phyloP scores from a whole-genome alignment of 2,888 invertebrate species.

The Xylota segnis region DNA sequence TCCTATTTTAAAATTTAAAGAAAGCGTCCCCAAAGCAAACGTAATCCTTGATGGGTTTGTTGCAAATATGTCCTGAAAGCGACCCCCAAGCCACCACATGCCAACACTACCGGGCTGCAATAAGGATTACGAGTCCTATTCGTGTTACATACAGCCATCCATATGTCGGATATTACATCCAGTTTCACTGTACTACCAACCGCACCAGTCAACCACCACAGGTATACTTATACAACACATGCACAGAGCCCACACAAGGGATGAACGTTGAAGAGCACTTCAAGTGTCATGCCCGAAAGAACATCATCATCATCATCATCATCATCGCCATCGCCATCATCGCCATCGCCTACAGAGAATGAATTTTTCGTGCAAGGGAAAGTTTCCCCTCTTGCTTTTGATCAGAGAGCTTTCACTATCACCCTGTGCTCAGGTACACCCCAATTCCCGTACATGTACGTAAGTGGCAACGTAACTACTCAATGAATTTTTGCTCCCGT shows the following conservation, averaged over 20 bases:
- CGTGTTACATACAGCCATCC: slow-evolving; percentile 6
- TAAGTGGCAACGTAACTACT: slow-evolving; percentile 65
- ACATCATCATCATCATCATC: slow-evolving; percentile 66
- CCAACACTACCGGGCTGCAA: background rate
- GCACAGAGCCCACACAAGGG: slow-evolving; percentile 21
- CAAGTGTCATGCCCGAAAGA: slow-evolving; percentile 71
- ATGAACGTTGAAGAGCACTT: slow-evolving; percentile 67
- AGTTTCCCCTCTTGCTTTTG: slow-evolving; percentile 34
- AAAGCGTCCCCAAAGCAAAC: background rate
- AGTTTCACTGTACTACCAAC: slow-evolving; percentile 21
- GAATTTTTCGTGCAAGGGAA: slow-evolving; percentile 41
- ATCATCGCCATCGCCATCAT: slow-evolving; percentile 64
- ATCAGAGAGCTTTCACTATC: slow-evolving; percentile 56
- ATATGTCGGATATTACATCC: slow-evolving; percentile 9
- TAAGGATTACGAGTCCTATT: slow-evolving; percentile 20
- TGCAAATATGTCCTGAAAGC: slow-evolving; percentile 9
- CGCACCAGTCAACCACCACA: background rate
- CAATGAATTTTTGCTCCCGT: slow-evolving; percentile 66
- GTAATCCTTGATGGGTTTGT: slow-evolving; percentile 28
- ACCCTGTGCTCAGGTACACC: slow-evolving; percentile 50
- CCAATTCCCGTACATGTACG: slow-evolving; percentile 34
- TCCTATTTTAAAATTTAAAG: background rate
- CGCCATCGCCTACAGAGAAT: slow-evolving; percentile 62
- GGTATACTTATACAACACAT: slow-evolving; percentile 12
- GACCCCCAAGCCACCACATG: slow-evolving; percentile 18